phyloP scores from a whole-genome alignment of 1,140 invertebrate genomes.

The Dinoponera quadriceps region DNA sequence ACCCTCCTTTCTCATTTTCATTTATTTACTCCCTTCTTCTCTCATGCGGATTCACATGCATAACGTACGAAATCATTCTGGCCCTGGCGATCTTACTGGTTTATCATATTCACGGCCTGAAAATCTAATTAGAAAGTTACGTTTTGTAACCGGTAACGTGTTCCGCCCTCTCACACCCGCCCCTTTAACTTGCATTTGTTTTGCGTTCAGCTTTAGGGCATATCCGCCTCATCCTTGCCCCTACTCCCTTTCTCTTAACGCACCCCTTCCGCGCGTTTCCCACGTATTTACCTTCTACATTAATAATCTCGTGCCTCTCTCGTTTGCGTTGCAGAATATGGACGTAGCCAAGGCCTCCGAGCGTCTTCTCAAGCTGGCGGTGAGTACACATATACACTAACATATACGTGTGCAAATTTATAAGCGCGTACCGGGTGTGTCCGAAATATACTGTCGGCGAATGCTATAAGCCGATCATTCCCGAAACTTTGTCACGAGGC shows the following conservation, averaged over 20 bases:
- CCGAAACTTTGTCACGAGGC: background rate
- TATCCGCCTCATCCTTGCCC: slow-evolving; percentile 38
- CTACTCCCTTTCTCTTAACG: slow-evolving; percentile 22
- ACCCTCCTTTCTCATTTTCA: no score
- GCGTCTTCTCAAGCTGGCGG: slow-evolving; percentile 93
- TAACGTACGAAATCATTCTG: slow-evolving; percentile 56
- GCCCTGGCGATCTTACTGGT: slow-evolving; percentile 35
- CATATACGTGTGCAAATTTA: slow-evolving; percentile 39
- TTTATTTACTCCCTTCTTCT: no score
- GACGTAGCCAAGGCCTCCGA: slow-evolving; percentile 93
- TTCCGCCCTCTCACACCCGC: slow-evolving; percentile 35
- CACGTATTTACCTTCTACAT: slow-evolving; percentile 66
- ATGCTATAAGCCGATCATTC: slow-evolving; percentile 8
- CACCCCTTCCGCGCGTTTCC: slow-evolving; percentile 36
- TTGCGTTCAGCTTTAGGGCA: slow-evolving; percentile 57
- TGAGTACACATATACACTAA: slow-evolving; percentile 85
- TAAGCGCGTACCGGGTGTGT: slow-evolving; percentile 31
- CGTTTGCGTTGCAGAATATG: slow-evolving; percentile 91
- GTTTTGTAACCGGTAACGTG: slow-evolving; percentile 51
- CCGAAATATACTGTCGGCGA: slow-evolving; percentile 10
- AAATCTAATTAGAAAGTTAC: slow-evolving; percentile 77
- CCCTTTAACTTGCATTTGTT: slow-evolving; percentile 67
- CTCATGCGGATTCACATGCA: background rate
- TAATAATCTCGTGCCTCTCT: slow-evolving; percentile 74
- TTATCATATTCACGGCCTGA: slow-evolving; percentile 53